Percentiles rank a stretch among this genome's conserved stretches.
Evolutionary conservation across 1,140 invertebrate species (phyloP).

Genomic region (Argopecten irradians): DNA sequence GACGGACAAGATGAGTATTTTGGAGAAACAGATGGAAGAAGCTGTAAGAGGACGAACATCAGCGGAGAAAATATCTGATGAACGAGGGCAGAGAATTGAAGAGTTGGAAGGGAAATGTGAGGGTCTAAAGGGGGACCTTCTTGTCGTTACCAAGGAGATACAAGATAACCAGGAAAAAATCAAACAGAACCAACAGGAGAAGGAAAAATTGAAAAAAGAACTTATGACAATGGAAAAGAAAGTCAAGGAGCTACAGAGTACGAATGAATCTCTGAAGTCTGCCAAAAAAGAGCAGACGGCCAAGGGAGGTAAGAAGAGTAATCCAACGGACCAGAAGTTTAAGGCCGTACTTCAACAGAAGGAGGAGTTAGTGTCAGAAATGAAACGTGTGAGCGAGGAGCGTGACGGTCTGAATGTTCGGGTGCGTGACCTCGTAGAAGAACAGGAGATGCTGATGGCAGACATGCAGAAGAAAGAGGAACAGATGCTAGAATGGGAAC

Average conservation of each 20-base stretch:
- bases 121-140: not conserved
- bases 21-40: not conserved
- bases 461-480: slow-evolving; percentile 71
- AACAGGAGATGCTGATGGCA: slow-evolving; percentile 57
- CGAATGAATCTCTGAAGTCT: slow-evolving; percentile 24
- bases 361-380: slow-evolving; percentile 55
- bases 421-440: slow-evolving; percentile 59
- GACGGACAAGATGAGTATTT: not conserved
- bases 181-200: not conserved
- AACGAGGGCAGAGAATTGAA: not conserved
- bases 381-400: slow-evolving; percentile 50
- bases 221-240: not conserved
- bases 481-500: slow-evolving; percentile 82
- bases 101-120: not conserved
- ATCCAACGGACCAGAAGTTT: slow-evolving; percentile 37
- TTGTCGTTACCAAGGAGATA: not conserved
- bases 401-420: slow-evolving; percentile 41
- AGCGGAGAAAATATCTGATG: not conserved
- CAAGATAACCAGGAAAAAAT: not conserved
- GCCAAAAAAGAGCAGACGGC: slow-evolving; percentile 43
- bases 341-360: slow-evolving; percentile 44
- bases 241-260: not conserved
- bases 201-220: not conserved
- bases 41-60: not conserved
- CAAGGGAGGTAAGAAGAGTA: slow-evolving; percentile 35